Base-by-base conservation (phyloP, 2,797 vertebrate species). In the Propithecus perrieri region DNA sequence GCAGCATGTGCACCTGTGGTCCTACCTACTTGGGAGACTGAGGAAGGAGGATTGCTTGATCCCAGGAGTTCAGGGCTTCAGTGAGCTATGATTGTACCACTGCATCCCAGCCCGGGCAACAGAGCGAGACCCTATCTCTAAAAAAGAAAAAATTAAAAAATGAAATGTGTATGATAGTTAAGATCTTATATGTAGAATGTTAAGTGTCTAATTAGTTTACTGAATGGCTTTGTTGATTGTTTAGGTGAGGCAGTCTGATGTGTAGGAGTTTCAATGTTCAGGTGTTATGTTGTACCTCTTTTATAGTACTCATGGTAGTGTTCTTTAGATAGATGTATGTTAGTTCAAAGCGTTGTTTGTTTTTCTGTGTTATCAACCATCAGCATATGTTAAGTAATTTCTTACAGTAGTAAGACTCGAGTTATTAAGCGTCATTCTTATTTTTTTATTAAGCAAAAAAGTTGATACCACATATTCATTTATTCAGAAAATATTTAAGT, bases 401-500 rank as follows among this genome's bases (percentile, higher is more conserved):
- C 55, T 92, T 85, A 63, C 0, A 59, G n/a, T 86, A 78, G 17
- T 76, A 81, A 81, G 28, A 88, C 17, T 72, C 79, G 17, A 38
- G 14, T 92, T 84, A 57, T 48, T 85, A 88, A 89, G 48, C 26
- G 13, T 67, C 57, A 85, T 92, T 92, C 43, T 59, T 87, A 53
- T 50, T 71, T 93, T 61, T 85, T 69, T 81, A 76, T 69, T 88
- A 89, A 93, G 79, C 55, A 83, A 87, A 80, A 13, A 76, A 75
- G 22, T 76, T 83, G n/a, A 41, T 55, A 57, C 15, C 17, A 38
- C 48, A 22, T 63, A 83, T 7, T 83, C 4, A 69, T 78, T 83
- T 88, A 84, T 61, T 91, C 69, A 76, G 75, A 91, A 96, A 63
- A 69, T 61, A 72, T 89, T 63, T 88, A 65, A 83, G 38, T 63